These are phyloP conservation scores for Cladorhizidae sp. DNA, from an alignment of 37 sponge, comb jelly and placozoan genomes.

Conservation along the genomic window DNA sequence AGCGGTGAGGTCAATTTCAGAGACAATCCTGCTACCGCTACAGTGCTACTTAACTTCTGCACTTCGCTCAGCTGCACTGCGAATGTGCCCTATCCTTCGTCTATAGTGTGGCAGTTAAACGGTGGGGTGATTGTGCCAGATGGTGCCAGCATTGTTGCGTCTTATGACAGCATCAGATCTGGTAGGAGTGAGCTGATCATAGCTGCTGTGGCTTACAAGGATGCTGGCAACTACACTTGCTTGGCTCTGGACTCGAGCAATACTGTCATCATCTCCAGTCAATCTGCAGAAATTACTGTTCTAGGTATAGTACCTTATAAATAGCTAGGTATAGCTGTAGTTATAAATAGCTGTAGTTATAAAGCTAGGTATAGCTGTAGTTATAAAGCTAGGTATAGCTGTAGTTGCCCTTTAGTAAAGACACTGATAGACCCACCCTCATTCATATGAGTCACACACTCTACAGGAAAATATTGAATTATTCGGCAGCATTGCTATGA, in stretches of 20 bases:
- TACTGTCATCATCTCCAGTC: conserved; percentile 14
- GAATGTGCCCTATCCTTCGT: conserved; percentile 10
- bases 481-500: no score
- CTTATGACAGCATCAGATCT: conserved; percentile 24
- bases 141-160: neutral
- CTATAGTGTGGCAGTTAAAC: conserved; percentile 30
- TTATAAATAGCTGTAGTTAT: no score
- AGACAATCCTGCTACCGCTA: conserved; percentile 34
- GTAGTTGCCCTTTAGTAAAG: no score
- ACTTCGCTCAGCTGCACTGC: conserved; percentile 37
- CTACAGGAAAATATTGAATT: no score
- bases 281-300: conserved; percentile 36
- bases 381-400: no score
- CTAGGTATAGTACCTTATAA: conserved; percentile 31
- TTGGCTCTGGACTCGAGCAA: conserved; percentile 11
- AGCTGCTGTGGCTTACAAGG: conserved; percentile 17
- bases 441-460: no score
- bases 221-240: conserved; percentile 58
- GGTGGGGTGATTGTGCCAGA: neutral
- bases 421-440: no score
- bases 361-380: no score
- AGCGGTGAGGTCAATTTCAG: conserved; percentile 1
- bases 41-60: conserved; percentile 19
- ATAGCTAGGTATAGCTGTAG: neutral
- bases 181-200: conserved; percentile 27